phyloP scores from a whole-genome alignment of 2,888 invertebrate species.

The Coenonympha arcania region DNA sequence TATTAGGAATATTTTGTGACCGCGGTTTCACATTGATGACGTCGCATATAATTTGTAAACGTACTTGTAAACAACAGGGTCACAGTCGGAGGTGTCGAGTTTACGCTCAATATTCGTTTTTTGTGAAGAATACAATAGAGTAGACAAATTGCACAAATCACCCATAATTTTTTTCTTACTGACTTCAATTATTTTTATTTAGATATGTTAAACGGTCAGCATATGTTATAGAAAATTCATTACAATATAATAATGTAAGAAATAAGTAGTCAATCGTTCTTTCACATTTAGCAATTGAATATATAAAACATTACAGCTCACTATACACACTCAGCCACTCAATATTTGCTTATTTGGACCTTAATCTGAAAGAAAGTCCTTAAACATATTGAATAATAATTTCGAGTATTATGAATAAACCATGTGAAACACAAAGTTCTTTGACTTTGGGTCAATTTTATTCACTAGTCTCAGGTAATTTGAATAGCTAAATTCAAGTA shows the following conservation, averaged over 20 bases:
- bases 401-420: background rate
- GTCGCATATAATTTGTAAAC: constrained; percentile 50
- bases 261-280: no score
- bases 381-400: background rate
- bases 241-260: no score
- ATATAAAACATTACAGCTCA: no score
- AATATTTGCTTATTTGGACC: background rate
- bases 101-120: background rate
- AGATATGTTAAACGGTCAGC: background rate
- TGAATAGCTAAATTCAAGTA: no score
- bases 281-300: no score
- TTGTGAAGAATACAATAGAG: background rate
- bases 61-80: constrained; percentile 37
- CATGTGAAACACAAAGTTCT: background rate
- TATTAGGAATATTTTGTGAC: constrained; percentile 38
- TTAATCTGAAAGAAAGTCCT: background rate
- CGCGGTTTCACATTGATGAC: constrained; percentile 66
- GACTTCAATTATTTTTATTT: background rate
- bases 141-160: background rate
- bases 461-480: background rate
- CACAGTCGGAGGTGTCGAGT: constrained; percentile 7
- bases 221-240: no score
- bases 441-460: background rate
- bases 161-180: background rate
- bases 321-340: background rate